phyloP scores from a whole-genome alignment of 23 tunicate genomes.

The Halocynthia aurantium region DNA sequence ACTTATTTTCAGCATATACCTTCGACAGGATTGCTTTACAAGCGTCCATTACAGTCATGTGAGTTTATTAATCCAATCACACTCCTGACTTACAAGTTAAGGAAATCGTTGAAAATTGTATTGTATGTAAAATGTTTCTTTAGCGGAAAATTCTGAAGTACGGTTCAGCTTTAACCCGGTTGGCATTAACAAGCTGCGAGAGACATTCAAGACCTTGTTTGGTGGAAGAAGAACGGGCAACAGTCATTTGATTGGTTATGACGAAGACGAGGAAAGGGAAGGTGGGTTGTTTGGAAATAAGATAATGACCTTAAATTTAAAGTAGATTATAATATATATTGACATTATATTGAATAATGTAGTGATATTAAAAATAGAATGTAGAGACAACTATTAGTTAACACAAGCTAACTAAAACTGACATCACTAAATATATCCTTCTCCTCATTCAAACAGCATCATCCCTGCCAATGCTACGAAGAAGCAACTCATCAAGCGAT shows the following conservation, averaged over 20 bases:
- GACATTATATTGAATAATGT: too few relatives aligned
- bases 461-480: too few relatives aligned
- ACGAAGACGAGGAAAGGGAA: conserved; percentile 19
- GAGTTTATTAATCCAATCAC: conserved; percentile 2
- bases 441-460: too few relatives aligned
- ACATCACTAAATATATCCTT: too few relatives aligned
- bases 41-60: conserved; percentile 90
- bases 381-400: too few relatives aligned
- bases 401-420: too few relatives aligned
- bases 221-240: conserved; percentile 23
- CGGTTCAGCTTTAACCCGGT: conserved; percentile 99
- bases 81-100: background rate
- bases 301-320: too few relatives aligned
- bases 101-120: background rate
- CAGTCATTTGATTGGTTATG: background rate
- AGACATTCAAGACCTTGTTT: conserved; percentile 75
- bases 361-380: too few relatives aligned
- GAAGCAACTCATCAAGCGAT: too few relatives aligned
- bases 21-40: conserved; percentile 73
- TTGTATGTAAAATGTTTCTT: background rate
- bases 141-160: conserved; percentile 66
- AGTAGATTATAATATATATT: too few relatives aligned
- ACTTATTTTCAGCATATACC: conserved; percentile 79
- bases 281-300: background rate
- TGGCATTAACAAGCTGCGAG: conserved; percentile 91